Base-by-base conservation (phyloP, 2,888 invertebrate genomes). In the Proisotoma minuta region DNA sequence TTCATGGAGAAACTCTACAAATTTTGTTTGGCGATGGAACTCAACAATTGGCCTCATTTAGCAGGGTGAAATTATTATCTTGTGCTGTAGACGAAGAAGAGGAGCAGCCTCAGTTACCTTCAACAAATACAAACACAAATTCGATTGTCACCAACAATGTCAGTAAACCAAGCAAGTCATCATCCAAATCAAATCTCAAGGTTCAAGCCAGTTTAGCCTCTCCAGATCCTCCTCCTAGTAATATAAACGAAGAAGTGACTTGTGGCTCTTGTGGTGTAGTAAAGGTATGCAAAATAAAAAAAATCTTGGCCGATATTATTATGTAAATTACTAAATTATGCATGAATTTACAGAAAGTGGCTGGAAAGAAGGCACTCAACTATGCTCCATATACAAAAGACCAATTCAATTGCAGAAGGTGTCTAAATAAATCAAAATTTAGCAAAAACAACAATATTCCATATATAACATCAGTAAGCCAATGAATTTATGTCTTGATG, bases 11-110 rank as follows among this genome's bases (percentile, higher is more conserved):
- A 34, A 63, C 62, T 24, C 62, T 70, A 24, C 64, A 69, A 51
- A 60, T 73, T 10, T 49, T 64, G n/a, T 73, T 72, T 53, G 68
- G 64, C 10, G 73, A 73, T 57, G 71, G 66, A 24, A 69, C 73
- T 4, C 60, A 69, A 34, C 60, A 68, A 53, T 70, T 70, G 71
- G 69, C 71, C 10, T 56, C 62, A 2, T 59, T 65, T 18, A 69
- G 66, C 8, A 59, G 68, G 57, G 40, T 72, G 4, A 73, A 68
- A 52, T 69, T 70, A 23, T 34, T 72, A 1, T 58, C 62, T 0
- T 61, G 64, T 43, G 49, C 64, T 2, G 57, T 62, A 2, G 29
- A 57, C 8, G 67, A 69, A 1, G 61, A 60, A 1, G 66, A 57
- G 1, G 60, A 59, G 22, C 23, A n/a, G 3, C 22, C n/a, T 20